These are phyloP conservation scores for Hylyphantes graminicola DNA, from an alignment of 1,140 invertebrate genomes.

Conservation along the genomic window DNA sequence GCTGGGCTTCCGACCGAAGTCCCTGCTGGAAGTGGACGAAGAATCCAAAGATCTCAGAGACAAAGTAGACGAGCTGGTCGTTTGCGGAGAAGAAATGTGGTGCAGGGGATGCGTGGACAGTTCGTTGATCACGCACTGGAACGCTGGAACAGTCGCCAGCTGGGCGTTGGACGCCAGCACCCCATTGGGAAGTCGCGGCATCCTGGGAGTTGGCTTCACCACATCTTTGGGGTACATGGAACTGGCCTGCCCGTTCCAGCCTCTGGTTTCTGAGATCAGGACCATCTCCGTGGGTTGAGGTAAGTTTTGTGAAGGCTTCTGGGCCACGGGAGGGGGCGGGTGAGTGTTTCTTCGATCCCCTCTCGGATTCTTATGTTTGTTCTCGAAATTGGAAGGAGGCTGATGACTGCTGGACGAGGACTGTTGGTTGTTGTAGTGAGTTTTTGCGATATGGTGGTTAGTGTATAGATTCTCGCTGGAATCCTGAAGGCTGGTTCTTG, in stretches of 20 bases:
- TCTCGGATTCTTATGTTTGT: constrained; percentile 6
- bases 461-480: constrained; percentile 26
- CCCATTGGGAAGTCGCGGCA: constrained; percentile 35
- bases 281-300: constrained; percentile 50
- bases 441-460: constrained; percentile 27
- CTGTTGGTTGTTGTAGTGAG: constrained; percentile 15
- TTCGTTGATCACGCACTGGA: constrained; percentile 43
- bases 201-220: constrained; percentile 42
- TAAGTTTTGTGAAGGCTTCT: constrained; percentile 18
- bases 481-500: not conserved
- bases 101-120: constrained; percentile 13
- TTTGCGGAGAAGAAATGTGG: not conserved
- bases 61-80: constrained; percentile 31
- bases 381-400: not conserved
- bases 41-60: constrained; percentile 46
- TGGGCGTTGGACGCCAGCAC: constrained; percentile 25
- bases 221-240: constrained; percentile 33
- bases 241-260: constrained; percentile 12
- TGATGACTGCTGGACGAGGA: not conserved
- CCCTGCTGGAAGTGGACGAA: constrained; percentile 36
- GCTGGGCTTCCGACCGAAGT: constrained; percentile 11
- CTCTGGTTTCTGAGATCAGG: constrained; percentile 27
- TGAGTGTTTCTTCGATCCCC: constrained; percentile 25
- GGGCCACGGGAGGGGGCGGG: constrained; percentile 36
- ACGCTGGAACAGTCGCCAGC: constrained; percentile 26